Evolutionary conservation across 1,140 invertebrate genomes (phyloP).

Genomic region (Lucilia sericata): DNA sequence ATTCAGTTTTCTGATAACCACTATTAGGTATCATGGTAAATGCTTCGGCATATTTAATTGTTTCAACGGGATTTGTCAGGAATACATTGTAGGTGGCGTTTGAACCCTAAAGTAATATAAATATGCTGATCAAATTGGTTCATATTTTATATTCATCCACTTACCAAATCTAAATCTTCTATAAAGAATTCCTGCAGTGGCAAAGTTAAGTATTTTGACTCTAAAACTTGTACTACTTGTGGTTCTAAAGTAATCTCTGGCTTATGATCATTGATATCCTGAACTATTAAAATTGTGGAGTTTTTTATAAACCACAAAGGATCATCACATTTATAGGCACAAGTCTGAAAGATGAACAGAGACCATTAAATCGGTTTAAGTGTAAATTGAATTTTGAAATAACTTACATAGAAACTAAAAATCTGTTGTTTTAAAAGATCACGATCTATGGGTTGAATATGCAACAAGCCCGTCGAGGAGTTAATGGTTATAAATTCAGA

Average conservation of each 20-base stretch:
- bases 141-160: conserved; percentile 36
- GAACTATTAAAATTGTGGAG: conserved; percentile 69
- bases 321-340: conserved; percentile 70
- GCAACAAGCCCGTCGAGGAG: conserved; percentile 64
- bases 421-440: conserved; percentile 70
- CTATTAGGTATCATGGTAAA: conserved; percentile 70
- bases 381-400: neutral
- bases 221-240: conserved; percentile 65
- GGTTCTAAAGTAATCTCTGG: conserved; percentile 65
- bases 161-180: conserved; percentile 72
- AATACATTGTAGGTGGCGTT: conserved; percentile 69
- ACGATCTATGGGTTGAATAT: conserved; percentile 70
- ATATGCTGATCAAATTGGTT: neutral
- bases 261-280: conserved; percentile 72
- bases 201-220: conserved; percentile 68
- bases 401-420: conserved; percentile 67
- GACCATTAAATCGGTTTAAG: neutral
- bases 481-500: conserved; percentile 37
- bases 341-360: conserved; percentile 25
- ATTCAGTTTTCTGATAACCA: conserved; percentile 71
- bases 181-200: conserved; percentile 67
- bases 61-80: neutral
- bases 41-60: conserved; percentile 54
- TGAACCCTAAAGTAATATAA: conserved; percentile 66
- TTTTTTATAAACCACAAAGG: conserved; percentile 60